Percentiles rank a stretch among this genome's conserved stretches.
Conservation (phyloP, 2,797 vertebrate species). For the Tarsius wallacei region DNA sequence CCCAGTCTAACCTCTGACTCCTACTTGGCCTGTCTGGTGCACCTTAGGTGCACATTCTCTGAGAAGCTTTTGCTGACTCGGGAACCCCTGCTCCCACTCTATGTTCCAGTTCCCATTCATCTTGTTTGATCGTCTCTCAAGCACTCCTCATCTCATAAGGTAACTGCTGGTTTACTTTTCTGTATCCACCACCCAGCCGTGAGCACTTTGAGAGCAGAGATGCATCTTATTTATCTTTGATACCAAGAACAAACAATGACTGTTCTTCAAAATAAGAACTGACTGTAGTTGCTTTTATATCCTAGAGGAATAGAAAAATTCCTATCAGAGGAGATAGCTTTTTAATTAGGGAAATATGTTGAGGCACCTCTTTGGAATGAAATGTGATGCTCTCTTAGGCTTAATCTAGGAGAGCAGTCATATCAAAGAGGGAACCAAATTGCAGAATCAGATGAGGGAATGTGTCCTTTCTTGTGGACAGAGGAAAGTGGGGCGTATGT, state of each 20-base stretch:
- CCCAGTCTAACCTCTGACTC: not conserved
- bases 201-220: not conserved
- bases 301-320: not conserved
- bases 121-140: not conserved
- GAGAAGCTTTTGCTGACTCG: not conserved
- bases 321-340: not conserved
- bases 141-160: not conserved
- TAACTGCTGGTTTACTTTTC: not conserved
- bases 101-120: not conserved
- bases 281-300: not conserved
- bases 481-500: not conserved
- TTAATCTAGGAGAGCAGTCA: not conserved
- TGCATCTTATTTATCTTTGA: not conserved
- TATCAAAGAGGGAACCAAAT: not conserved
- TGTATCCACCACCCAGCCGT: not conserved
- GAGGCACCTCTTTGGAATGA: not conserved
- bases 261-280: not conserved
- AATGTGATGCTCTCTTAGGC: not conserved
- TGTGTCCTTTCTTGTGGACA: not conserved
- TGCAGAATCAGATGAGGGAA: not conserved
- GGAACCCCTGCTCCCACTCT: not conserved
- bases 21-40: rapidly evolving
- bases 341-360: not conserved
- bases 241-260: not conserved
- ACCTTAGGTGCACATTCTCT: not conserved